Conservation (phyloP, 2,797 vertebrate species). For the Agapornis canus region DNA sequence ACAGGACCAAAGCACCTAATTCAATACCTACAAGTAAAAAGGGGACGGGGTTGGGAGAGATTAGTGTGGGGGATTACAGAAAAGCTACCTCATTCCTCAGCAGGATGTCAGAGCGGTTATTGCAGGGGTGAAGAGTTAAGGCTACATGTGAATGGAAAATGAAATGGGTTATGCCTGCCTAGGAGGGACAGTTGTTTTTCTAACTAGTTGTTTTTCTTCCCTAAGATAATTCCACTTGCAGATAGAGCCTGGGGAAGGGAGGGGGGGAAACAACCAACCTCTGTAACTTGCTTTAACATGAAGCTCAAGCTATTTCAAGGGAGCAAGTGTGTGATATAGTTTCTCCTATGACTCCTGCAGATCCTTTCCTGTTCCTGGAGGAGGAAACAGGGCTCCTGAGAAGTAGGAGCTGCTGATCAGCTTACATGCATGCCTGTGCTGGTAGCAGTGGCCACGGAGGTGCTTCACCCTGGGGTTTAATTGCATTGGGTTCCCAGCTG, state of each 20-base stretch:
- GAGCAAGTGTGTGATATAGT: neutral
- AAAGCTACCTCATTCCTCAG: neutral
- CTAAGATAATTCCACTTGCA: neutral
- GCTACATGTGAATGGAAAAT: neutral
- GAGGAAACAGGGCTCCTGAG: neutral
- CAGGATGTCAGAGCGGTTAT: neutral
- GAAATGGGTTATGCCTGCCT: neutral
- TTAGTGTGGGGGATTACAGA: neutral
- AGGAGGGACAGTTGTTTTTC: neutral
- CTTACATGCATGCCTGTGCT: rapidly evolving
- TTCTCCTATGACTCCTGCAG: neutral
- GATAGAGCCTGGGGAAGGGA: rapidly evolving
- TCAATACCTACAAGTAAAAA: neutral
- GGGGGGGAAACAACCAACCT: rapidly evolving
- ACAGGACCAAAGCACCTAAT: neutral
- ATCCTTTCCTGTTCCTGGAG: neutral
- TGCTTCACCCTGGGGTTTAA: neutral
- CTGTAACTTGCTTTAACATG: neutral
- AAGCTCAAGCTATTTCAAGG: neutral
- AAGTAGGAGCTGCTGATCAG: neutral
- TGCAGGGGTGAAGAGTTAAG: neutral
- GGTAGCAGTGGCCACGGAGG: neutral
- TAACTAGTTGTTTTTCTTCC: neutral
- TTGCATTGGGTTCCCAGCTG: neutral
- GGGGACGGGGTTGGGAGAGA: neutral